These are phyloP conservation scores for Melanotus villosus DNA, from an alignment of 2,888 invertebrate genomes.

Conservation along the genomic window DNA sequence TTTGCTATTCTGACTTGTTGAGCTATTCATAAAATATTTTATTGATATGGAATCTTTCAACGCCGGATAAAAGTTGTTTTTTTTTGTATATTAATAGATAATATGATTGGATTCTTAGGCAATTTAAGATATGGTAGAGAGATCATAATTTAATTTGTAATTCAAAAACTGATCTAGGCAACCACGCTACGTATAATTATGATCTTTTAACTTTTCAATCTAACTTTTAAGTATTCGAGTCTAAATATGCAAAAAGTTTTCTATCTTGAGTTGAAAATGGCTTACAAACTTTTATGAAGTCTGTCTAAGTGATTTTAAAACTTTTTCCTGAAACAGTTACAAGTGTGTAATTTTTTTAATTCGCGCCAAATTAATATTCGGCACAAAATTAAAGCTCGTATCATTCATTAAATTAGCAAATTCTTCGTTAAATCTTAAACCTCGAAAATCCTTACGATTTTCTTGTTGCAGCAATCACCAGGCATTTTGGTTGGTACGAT, in stretches of 20 bases:
- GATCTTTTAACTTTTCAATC: conserved; percentile 17
- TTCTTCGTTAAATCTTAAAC: conserved; percentile 22
- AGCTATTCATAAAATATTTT: conserved; percentile 12
- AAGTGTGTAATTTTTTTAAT: conserved; percentile 6
- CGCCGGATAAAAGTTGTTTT: conserved; percentile 5
- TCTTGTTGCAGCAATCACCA: conserved; percentile 27
- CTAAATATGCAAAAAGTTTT: conserved; percentile 30
- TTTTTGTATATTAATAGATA: conserved; percentile 6
- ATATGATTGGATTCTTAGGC: conserved; percentile 14
- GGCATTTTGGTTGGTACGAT: conserved; percentile 43
- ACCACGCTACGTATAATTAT: conserved; percentile 13
- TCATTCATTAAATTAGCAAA: neutral
- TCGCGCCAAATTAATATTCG: conserved; percentile 11
- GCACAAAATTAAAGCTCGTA: conserved; percentile 37
- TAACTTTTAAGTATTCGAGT: conserved; percentile 1
- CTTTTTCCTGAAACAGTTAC: conserved; percentile 22
- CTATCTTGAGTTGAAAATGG: conserved; percentile 12
- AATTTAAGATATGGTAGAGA: conserved; percentile 15
- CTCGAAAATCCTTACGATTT: conserved; percentile 38
- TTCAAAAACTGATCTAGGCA: conserved; percentile 4
- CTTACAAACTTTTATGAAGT: conserved; percentile 22
- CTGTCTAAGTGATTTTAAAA: conserved; percentile 27
- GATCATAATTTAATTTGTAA: neutral
- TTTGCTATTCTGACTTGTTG: conserved; percentile 20
- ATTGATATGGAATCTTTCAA: conserved; percentile 3